Conservation (phyloP, 1,140 invertebrate genomes). For the Bicyclus anynana region DNA sequence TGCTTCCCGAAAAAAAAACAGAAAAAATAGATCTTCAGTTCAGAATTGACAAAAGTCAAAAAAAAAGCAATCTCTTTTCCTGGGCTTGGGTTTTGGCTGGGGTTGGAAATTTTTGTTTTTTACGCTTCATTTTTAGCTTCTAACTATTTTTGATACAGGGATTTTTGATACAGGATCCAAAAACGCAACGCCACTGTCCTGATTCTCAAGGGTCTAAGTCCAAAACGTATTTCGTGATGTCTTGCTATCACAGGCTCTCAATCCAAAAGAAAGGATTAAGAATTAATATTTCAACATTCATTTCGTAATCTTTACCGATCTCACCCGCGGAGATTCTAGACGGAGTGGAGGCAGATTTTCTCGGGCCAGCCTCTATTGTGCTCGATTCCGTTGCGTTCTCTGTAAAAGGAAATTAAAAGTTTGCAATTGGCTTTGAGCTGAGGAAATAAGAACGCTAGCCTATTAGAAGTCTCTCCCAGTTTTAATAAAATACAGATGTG, state of each 20-base stretch:
- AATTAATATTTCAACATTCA: slow-evolving; percentile 15
- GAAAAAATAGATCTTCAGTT: too few species aligned
- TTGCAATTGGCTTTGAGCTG: background rate
- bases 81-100: too few species aligned
- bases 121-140: too few species aligned
- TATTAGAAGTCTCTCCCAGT: background rate
- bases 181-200: too few species aligned
- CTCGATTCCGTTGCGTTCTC: slow-evolving; percentile 34
- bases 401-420: slow-evolving; percentile 21
- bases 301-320: slow-evolving; percentile 47
- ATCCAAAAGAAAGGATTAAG: background rate
- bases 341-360: slow-evolving; percentile 23
- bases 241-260: background rate
- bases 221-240: background rate
- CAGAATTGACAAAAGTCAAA: too few species aligned
- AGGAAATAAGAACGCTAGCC: background rate
- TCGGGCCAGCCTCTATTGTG: slow-evolving; percentile 31
- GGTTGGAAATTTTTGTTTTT: too few species aligned
- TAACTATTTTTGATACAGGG: too few species aligned
- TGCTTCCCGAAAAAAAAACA: too few species aligned
- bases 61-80: too few species aligned
- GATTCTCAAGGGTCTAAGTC: too few species aligned
- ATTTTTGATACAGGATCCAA: too few species aligned
- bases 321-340: slow-evolving; percentile 64
- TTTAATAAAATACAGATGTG: background rate